These are phyloP conservation scores for Trichomalopsis sarcophagae DNA, from an alignment of 1,140 invertebrate genomes.

Conservation along the genomic window DNA sequence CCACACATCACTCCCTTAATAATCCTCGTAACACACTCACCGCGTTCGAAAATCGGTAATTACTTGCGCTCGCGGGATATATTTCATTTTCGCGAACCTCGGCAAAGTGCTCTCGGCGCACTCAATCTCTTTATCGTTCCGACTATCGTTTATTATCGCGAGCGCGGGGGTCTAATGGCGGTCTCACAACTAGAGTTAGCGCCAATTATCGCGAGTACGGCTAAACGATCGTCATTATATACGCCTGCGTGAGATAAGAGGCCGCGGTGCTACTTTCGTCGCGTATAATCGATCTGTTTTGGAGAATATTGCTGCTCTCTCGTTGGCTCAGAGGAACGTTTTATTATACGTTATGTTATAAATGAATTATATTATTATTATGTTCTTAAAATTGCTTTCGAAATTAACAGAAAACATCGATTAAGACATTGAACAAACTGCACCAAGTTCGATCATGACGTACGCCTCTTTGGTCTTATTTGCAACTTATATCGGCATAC, in stretches of 20 bases:
- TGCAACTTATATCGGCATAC: background rate
- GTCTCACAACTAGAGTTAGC: slow-evolving; percentile 12
- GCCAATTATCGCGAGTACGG: slow-evolving; percentile 36
- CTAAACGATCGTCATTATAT: slow-evolving; percentile 37
- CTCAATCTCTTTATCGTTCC: slow-evolving; percentile 12
- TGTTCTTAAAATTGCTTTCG: no score
- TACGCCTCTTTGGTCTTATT: no score
- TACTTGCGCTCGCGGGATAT: background rate
- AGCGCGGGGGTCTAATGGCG: background rate
- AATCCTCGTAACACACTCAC: no score
- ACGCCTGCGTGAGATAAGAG: background rate
- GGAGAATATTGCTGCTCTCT: background rate
- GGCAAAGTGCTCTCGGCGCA: background rate
- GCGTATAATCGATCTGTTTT: background rate
- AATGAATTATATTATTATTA: no score
- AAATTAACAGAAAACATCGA: background rate
- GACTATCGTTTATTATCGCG: slow-evolving; percentile 15
- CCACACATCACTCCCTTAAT: no score
- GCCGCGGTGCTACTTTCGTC: background rate
- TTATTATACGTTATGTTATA: no score
- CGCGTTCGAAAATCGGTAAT: no score
- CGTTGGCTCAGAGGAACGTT: no score
- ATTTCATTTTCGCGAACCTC: background rate
- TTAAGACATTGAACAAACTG: background rate
- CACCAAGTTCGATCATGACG: no score